Conservation (phyloP, 2,888 invertebrate species). For the Ctenicera cuprea region DNA sequence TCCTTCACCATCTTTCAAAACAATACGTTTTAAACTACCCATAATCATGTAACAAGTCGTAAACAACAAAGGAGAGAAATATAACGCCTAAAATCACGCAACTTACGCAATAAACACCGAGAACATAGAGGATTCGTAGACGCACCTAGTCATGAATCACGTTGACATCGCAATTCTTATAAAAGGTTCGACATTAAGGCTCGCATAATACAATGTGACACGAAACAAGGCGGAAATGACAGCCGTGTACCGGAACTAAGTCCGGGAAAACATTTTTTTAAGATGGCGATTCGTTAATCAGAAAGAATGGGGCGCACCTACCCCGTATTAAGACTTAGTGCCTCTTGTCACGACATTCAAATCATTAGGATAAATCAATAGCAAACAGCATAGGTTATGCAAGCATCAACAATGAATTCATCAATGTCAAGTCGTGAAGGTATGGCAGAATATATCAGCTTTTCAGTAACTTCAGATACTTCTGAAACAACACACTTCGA, state of each 20-base stretch:
- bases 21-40: constrained; percentile 46
- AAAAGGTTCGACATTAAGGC: constrained; percentile 68
- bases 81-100: constrained; percentile 57
- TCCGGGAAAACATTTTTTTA: constrained; percentile 69
- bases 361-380: constrained; percentile 50
- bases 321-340: constrained; percentile 68
- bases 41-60: constrained; percentile 46
- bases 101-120: constrained; percentile 48
- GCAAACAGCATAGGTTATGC: constrained; percentile 41
- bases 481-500: too few relatives aligned
- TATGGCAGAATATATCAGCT: neutral
- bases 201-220: constrained; percentile 68
- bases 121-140: constrained; percentile 38
- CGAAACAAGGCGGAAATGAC: constrained; percentile 69
- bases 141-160: constrained; percentile 65
- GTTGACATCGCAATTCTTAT: constrained; percentile 69
- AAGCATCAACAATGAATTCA: constrained; percentile 31
- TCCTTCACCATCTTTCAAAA: constrained; percentile 37
- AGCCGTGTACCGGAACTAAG: constrained; percentile 68
- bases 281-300: constrained; percentile 71
- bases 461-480: too few relatives aligned
- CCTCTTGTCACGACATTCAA: constrained; percentile 68
- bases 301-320: constrained; percentile 71
- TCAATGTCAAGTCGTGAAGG: constrained; percentile 23
- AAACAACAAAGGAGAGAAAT: constrained; percentile 54